A percentile compares a stretch with the other conserved stretches of the same genome.
phyloP scores from a whole-genome alignment of 2,888 invertebrate species.

The Dascillus cervinus region DNA sequence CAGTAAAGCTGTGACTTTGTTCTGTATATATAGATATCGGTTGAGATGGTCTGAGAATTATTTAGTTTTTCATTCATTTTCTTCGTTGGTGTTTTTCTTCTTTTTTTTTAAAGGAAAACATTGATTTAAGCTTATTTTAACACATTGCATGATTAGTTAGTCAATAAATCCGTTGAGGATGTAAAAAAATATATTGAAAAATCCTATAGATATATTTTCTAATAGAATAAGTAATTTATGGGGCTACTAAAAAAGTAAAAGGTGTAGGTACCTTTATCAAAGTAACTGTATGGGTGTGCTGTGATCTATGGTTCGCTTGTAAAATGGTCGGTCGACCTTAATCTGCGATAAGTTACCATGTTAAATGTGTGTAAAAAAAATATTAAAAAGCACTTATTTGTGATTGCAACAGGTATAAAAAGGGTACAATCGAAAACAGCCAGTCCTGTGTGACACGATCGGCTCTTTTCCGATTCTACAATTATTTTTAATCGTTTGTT shows the following conservation, averaged over 20 bases:
- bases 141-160: conserved; percentile 10
- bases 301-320: too few species aligned
- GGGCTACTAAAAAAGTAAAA: too few species aligned
- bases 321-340: conserved; percentile 5
- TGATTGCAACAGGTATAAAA: too few species aligned
- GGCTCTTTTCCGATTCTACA: too few species aligned
- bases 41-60: conserved; percentile 1
- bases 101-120: too few species aligned
- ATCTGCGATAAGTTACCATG: conserved; percentile 25
- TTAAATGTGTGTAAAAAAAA: too few species aligned
- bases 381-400: too few species aligned
- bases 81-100: too few species aligned
- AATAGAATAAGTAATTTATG: conserved; percentile 17
- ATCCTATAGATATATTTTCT: conserved; percentile 12
- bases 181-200: conserved; percentile 9
- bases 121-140: too few species aligned
- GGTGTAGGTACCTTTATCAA: conserved; percentile 27
- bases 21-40: conserved; percentile 2
- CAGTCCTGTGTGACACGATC: too few species aligned
- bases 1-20: conserved; percentile 4
- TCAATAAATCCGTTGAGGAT: conserved; percentile 7
- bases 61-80: neutral
- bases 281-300: conserved; percentile 15
- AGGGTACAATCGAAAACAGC: too few species aligned
- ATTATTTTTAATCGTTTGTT: too few species aligned